Evolutionary conservation across 2,797 vertebrate species (phyloP), one percentile per base, ranked within the genome.

Genomic region (Lagodon rhomboides): DNA sequence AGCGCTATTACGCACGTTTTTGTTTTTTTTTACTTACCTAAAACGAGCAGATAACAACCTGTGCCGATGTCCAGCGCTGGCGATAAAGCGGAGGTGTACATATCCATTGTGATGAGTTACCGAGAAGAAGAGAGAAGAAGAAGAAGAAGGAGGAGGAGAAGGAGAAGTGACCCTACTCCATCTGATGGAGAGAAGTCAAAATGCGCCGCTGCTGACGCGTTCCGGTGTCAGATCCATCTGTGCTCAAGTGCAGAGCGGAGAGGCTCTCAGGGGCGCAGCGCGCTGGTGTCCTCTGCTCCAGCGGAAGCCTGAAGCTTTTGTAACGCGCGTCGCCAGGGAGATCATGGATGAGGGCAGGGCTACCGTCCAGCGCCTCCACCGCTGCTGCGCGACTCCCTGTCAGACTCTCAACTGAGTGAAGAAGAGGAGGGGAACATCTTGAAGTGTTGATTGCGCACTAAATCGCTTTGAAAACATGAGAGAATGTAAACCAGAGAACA

Each of bases 21-120:
- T 30, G 4, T 30, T 1, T 30, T 34, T 34, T 50, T 13, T 0
- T 60, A 85, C 92, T 94, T 85, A 96, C 95, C 91, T 58, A 95
- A 46, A 55, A 94, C 18, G 41, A 95, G 72, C 73, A 96, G 85
- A 69, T 92, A 95, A 53, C 85, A 85, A 0, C 94, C 95, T 3
- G 85, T 56, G 53, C 92, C 90, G 44, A 95, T 92, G 83, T 96
- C 95, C 84, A 95, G 58, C 22, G 87, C 91, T 0, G 93, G 89
- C 0, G 95, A 93, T 7, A 96, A 54, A 70, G 91, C 83, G 9
- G 95, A 96, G 0, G 81, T 46, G 85, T 94, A 95, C 9, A 89
- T 79, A 80, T 95, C 94, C 94, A 95, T 95, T 1, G 15, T 30
- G n/a, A 12, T 23, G 44, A 34, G 15, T 0, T 3, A 18, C 38